These are phyloP conservation scores for Chloroceryle amazona DNA, from an alignment of 2,797 vertebrate species.

Conservation along the genomic window DNA sequence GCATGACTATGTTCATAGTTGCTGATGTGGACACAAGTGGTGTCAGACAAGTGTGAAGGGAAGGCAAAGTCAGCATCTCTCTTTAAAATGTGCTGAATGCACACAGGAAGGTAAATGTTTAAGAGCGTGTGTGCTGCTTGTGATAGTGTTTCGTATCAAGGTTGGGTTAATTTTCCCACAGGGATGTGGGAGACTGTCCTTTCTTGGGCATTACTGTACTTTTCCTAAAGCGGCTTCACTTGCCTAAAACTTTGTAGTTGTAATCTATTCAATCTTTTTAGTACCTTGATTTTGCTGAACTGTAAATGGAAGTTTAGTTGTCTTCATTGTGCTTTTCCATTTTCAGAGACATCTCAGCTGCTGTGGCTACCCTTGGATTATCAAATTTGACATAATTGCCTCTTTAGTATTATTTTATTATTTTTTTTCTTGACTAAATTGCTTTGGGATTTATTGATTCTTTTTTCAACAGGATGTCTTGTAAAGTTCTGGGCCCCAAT, in stretches of 20 bases:
- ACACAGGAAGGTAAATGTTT: neutral
- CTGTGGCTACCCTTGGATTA: neutral
- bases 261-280: neutral
- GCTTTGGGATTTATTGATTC: neutral
- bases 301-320: neutral
- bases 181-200: neutral
- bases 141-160: neutral
- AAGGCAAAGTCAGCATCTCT: neutral
- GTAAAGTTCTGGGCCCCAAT: conserved; percentile 96
- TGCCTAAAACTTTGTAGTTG: neutral
- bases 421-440: neutral
- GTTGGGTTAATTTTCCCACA: neutral
- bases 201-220: neutral
- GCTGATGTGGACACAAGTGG: neutral
- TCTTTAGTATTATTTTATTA: neutral
- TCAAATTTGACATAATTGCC: neutral
- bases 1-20: neutral
- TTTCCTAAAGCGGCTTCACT: neutral
- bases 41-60: neutral
- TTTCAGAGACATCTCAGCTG: neutral
- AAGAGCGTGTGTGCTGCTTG: neutral
- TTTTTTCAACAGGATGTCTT: conserved; percentile 85
- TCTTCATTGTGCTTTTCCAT: neutral
- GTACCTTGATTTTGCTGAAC: neutral
- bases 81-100: neutral